Conservation (phyloP, 2,113 vertebrate genomes). For the Corydoras maculifer region DNA sequence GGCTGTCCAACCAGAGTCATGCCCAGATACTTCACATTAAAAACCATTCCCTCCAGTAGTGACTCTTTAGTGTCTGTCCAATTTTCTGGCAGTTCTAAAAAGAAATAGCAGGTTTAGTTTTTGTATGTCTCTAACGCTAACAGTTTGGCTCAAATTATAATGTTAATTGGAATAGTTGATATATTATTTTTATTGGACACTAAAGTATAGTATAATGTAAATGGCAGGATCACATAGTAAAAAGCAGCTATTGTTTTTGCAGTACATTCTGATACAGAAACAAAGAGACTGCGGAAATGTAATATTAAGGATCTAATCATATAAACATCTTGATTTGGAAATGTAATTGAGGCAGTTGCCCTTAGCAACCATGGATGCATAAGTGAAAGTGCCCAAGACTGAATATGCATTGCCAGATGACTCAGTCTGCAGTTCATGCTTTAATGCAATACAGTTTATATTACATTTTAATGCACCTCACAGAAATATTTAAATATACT, state of each 20-base stretch:
- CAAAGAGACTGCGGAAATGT: too few relatives aligned
- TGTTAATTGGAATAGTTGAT: too few relatives aligned
- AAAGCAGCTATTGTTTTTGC: not conserved
- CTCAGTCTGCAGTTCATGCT: not conserved
- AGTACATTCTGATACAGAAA: not conserved
- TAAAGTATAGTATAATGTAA: too few relatives aligned
- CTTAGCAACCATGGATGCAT: constrained; percentile 32
- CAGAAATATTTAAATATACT: too few relatives aligned
- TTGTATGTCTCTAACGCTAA: too few relatives aligned
- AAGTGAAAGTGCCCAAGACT: constrained; percentile 16
- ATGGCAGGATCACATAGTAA: not conserved
- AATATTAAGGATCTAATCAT: constrained; percentile 44
- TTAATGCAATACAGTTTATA: not conserved
- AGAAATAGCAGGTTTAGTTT: not conserved
- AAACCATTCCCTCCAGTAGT: constrained; percentile 81
- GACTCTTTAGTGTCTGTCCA: constrained; percentile 83
- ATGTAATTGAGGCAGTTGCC: constrained; percentile 27
- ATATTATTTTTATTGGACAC: too few relatives aligned
- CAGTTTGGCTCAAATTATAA: too few relatives aligned
- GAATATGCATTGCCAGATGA: constrained; percentile 12
- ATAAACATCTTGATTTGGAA: constrained; percentile 23
- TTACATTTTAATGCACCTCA: not conserved
- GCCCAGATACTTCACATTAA: constrained; percentile 83
- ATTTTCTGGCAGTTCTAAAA: constrained; percentile 76
- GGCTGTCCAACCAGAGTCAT: constrained; percentile 86